These are phyloP conservation scores for Perdita meconis DNA, from an alignment of 2,888 invertebrate genomes.

Conservation along the genomic window DNA sequence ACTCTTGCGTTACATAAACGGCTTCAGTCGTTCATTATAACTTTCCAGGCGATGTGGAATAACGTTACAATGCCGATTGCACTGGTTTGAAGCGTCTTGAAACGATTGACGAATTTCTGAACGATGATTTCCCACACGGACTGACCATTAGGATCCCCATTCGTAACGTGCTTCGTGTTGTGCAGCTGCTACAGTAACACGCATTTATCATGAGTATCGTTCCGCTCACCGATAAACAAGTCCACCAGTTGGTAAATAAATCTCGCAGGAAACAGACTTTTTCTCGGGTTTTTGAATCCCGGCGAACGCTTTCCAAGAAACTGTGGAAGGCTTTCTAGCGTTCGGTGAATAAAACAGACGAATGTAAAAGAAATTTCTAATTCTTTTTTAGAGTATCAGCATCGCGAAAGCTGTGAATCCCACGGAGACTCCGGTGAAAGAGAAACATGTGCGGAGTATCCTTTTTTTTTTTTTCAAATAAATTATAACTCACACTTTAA, in stretches of 20 bases:
- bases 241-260: slow-evolving; percentile 83
- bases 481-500: neutral
- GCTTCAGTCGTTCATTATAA: slow-evolving; percentile 11
- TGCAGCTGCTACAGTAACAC: slow-evolving; percentile 71
- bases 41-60: slow-evolving; percentile 38
- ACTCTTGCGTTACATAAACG: neutral
- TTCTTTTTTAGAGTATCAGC: slow-evolving; percentile 89
- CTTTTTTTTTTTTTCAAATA: slow-evolving; percentile 73
- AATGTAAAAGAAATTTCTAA: slow-evolving; percentile 7
- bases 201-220: slow-evolving; percentile 80
- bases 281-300: neutral
- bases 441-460: slow-evolving; percentile 97
- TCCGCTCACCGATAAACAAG: slow-evolving; percentile 85
- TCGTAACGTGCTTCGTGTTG: slow-evolving; percentile 62
- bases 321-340: neutral
- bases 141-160: slow-evolving; percentile 52
- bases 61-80: slow-evolving; percentile 18
- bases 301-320: slow-evolving; percentile 16
- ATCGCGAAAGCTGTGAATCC: slow-evolving; percentile 97
- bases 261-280: neutral
- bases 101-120: slow-evolving; percentile 46
- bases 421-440: slow-evolving; percentile 97
- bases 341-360: no score
- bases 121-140: slow-evolving; percentile 46
- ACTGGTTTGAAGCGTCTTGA: slow-evolving; percentile 47